Evolutionary conservation across 2,113 vertebrate species (phyloP), one percentile per base, ranked within the genome.

Genomic region (Archocentrus centrarchus): DNA sequence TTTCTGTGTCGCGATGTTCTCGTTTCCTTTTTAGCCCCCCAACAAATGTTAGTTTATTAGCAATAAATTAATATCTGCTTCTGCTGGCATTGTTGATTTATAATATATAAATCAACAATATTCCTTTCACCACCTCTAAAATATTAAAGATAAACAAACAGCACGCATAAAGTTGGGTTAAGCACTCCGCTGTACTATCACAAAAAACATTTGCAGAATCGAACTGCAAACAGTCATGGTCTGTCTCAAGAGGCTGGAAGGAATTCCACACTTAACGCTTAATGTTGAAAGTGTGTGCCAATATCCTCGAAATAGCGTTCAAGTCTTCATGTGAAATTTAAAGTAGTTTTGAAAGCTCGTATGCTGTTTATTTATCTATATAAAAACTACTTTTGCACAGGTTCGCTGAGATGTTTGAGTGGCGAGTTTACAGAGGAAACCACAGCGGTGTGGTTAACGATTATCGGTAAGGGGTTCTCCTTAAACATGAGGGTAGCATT

Each of bases 231-330:
- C 30, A 30, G n/a, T 15, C 3, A 27, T 0, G 0, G 14, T 68
- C 64, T 68, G 15, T 30, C 0, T 27, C n/a, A 44, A 0, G 22
- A 27, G 0, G 8, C 22, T 7, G 63, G 14, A 39, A 22, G 20
- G 5, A 41, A 47, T 4, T n/a, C 22, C 32, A 3, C 41, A 50
- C 22, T 30, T 4, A 50, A 70, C 14, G 39, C 3, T 50, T 68
- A 68, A 50, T 15, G 3, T 17, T 50, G 2, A 11, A 70, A 18
- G 41, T 47, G 11, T 18, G 20, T 11, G 15, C 47, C 22, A 18
- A 14, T 68, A 47, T 47, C 11, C 64, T 18, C 22, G 24, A 68
- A 70, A 8, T 50, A 50, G 30, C 0, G 22, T 68, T 27, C 27
- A 17, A 68, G 22, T 4, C 17, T 30, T 24, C 44, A 70, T 6